Evolutionary conservation across 2,113 vertebrate genomes (phyloP).

Genomic region (Indicator indicator): DNA sequence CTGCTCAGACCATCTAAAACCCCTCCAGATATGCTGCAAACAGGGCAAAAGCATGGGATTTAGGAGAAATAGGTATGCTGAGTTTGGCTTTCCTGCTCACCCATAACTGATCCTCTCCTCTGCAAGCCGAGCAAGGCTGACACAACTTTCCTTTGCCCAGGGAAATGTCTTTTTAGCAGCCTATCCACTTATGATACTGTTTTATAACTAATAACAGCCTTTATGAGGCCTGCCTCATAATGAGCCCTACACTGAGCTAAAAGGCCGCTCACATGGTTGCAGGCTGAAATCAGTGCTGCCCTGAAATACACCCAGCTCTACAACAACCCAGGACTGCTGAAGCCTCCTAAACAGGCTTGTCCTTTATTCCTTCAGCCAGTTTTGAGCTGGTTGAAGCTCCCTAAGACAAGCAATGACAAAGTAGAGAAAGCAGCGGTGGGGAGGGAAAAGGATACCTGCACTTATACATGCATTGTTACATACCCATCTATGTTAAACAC

Average conservation of each 20-base stretch:
- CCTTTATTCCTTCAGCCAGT: not conserved
- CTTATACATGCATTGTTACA: not conserved
- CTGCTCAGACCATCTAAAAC: not conserved
- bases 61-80: not conserved
- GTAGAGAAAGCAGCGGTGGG: not conserved
- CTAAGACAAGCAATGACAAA: not conserved
- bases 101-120: not conserved
- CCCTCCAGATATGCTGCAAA: not conserved
- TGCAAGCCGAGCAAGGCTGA: not conserved
- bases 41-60: not conserved
- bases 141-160: not conserved
- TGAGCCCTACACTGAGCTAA: not conserved
- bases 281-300: not conserved
- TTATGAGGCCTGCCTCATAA: not conserved
- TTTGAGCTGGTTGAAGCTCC: not conserved
- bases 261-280: rapidly evolving
- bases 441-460: not conserved
- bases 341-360: not conserved
- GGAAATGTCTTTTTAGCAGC: not conserved
- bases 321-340: rapidly evolving
- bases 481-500: not conserved
- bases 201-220: not conserved
- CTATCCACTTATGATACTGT: not conserved
- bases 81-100: not conserved
- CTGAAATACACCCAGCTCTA: not conserved